Conservation (phyloP, 2,797 vertebrate genomes). For the Otolemur crassicaudatus region DNA sequence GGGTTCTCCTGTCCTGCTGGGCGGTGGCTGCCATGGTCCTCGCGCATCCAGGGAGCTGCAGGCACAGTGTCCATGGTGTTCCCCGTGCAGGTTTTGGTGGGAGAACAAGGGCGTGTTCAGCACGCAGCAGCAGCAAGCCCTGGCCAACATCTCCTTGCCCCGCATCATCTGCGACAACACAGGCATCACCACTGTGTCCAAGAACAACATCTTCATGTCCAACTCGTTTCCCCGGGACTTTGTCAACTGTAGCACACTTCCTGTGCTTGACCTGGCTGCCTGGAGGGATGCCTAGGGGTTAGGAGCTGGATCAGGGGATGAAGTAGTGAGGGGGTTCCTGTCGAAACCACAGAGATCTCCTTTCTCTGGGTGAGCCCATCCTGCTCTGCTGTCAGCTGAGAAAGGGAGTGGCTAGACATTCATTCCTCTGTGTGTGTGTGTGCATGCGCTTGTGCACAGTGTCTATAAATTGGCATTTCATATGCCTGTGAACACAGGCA, state of each 20-base stretch:
- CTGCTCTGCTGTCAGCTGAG: background rate
- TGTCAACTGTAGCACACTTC: constrained; percentile 83
- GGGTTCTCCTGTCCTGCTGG: background rate
- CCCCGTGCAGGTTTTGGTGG: constrained; percentile 91
- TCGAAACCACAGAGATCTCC: background rate
- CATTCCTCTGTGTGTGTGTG: background rate
- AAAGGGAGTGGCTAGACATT: background rate
- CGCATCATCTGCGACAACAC: constrained; percentile 94
- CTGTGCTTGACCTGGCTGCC: constrained; percentile 83
- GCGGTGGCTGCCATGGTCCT: background rate
- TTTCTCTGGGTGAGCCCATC: background rate
- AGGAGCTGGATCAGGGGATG: constrained; percentile 1
- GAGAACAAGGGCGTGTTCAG: constrained; percentile 89
- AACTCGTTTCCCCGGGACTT: constrained; percentile 63
- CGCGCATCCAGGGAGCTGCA: background rate
- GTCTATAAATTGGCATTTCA: background rate
- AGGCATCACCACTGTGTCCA: constrained; percentile 86
- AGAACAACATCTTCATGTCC: constrained; percentile 86
- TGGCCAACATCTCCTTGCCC: constrained; percentile 84
- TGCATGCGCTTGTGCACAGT: background rate
- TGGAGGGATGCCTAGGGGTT: constrained; percentile 86
- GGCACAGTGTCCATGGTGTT: rapidly evolving
- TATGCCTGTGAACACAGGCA: background rate
- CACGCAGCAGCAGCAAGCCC: constrained; percentile 79
- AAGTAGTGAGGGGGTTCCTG: rapidly evolving